phyloP scores from a whole-genome alignment of 2,888 invertebrate species.

The Oligia latruncula region DNA sequence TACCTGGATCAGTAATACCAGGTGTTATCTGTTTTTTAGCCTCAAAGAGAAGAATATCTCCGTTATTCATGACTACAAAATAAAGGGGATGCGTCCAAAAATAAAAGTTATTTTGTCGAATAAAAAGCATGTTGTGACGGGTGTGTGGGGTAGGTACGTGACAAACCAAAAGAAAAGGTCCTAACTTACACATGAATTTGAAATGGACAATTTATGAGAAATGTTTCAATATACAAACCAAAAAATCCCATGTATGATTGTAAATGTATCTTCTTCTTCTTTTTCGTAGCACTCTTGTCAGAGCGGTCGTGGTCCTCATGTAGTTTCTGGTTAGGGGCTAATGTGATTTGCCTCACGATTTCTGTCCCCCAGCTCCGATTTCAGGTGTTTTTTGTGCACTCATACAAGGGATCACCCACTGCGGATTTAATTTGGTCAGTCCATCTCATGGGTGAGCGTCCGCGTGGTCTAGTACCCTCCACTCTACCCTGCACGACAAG shows the following conservation, averaged over 20 bases:
- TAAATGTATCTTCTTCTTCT: background rate
- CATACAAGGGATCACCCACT: no score
- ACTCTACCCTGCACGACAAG: no score
- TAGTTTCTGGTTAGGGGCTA: no score
- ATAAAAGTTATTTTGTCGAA: slow-evolving; percentile 41
- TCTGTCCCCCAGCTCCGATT: no score
- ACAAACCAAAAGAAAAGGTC: slow-evolving; percentile 71
- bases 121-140: slow-evolving; percentile 48
- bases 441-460: no score
- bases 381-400: no score
- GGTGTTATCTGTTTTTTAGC: background rate
- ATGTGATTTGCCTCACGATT: no score
- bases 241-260: slow-evolving; percentile 36
- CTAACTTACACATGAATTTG: slow-evolving; percentile 72
- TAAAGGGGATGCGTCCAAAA: slow-evolving; percentile 19
- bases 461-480: no score
- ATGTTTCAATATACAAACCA: slow-evolving; percentile 40
- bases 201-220: slow-evolving; percentile 68
- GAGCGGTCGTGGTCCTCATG: no score
- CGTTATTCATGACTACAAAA: slow-evolving; percentile 6
- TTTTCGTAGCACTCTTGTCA: no score
- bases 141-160: slow-evolving; percentile 69
- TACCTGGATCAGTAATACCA: background rate
- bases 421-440: no score
- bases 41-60: background rate